Evolutionary conservation across 2,888 invertebrate genomes (phyloP).

Genomic region (Drymonia ruficornis): DNA sequence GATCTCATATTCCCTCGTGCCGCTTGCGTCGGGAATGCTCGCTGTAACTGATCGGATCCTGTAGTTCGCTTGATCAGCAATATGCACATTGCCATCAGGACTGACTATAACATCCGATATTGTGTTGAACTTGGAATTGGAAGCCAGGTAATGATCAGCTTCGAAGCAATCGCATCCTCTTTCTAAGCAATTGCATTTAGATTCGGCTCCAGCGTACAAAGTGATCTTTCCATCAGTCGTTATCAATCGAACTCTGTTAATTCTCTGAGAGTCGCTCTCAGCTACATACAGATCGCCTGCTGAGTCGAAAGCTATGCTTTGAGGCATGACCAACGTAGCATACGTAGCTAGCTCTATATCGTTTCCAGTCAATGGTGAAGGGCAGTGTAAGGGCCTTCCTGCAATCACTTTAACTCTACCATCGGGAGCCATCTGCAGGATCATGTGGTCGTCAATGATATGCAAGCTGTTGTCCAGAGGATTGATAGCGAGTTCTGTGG

Average conservation of each 20-base stretch:
- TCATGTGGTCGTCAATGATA: conserved; percentile 98
- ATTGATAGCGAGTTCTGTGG: conserved; percentile 97
- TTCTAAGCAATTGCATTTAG: conserved; percentile 96
- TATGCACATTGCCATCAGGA: conserved; percentile 96
- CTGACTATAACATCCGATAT: conserved; percentile 97
- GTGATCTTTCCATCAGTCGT: conserved; percentile 97
- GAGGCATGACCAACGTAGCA: conserved; percentile 96
- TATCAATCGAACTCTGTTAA: conserved; percentile 95
- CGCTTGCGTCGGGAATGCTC: conserved; percentile 94
- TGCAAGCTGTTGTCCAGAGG: conserved; percentile 97
- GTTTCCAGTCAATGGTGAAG: conserved; percentile 91
- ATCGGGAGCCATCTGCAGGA: conserved; percentile 95
- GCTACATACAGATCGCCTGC: conserved; percentile 97
- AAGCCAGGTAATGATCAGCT: conserved; percentile 95
- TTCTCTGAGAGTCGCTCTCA: conserved; percentile 97
- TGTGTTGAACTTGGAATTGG: conserved; percentile 97
- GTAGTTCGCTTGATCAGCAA: conserved; percentile 97
- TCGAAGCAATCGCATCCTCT: conserved; percentile 96
- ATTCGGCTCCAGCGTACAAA: conserved; percentile 97
- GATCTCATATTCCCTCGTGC: conserved; percentile 95
- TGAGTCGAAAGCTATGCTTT: conserved; percentile 96
- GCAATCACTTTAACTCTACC: conserved; percentile 96
- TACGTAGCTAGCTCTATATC: conserved; percentile 95
- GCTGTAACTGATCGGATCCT: conserved; percentile 95
- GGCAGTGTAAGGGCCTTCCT: conserved; percentile 96